phyloP scores from a whole-genome alignment of 2,888 invertebrate genomes.

The Cylloceria caligata region DNA sequence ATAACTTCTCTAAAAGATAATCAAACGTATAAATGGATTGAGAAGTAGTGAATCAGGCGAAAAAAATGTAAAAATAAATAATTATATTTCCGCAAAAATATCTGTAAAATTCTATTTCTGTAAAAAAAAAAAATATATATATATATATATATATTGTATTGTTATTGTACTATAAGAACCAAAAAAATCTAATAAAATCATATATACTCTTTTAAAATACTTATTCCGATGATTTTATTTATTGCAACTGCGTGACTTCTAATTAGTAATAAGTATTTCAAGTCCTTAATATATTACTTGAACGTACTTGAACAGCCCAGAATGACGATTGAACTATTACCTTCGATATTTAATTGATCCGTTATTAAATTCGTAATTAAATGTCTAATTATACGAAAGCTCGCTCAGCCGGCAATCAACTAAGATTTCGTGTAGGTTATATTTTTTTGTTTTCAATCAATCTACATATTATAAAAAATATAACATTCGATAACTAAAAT shows the following conservation, averaged over 20 bases:
- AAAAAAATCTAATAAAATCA: too few relatives aligned
- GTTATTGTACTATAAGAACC: too few relatives aligned
- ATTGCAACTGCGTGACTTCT: background rate
- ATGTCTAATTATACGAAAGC: too few relatives aligned
- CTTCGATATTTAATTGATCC: background rate
- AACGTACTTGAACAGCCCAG: background rate
- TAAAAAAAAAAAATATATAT: too few relatives aligned
- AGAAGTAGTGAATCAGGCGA: slow-evolving; percentile 3
- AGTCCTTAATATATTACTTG: background rate
- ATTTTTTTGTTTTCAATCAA: too few relatives aligned
- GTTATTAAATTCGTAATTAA: background rate
- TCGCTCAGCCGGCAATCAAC: too few relatives aligned
- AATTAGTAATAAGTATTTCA: background rate
- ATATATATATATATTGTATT: too few relatives aligned
- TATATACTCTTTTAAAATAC: too few relatives aligned
- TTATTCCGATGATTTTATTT: background rate
- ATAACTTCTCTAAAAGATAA: slow-evolving; percentile 37
- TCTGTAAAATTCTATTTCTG: too few relatives aligned
- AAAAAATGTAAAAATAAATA: slow-evolving; percentile 9
- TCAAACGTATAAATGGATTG: slow-evolving; percentile 14
- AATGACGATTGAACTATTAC: background rate
- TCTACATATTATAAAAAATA: too few relatives aligned
- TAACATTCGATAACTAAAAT: too few relatives aligned
- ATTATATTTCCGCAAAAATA: slow-evolving; percentile 5
- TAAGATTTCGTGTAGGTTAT: too few relatives aligned